A percentile compares a stretch with the other conserved stretches of the same genome.
Evolutionary conservation across 2,113 vertebrate genomes (phyloP).

Genomic region (Cinclus cinclus): DNA sequence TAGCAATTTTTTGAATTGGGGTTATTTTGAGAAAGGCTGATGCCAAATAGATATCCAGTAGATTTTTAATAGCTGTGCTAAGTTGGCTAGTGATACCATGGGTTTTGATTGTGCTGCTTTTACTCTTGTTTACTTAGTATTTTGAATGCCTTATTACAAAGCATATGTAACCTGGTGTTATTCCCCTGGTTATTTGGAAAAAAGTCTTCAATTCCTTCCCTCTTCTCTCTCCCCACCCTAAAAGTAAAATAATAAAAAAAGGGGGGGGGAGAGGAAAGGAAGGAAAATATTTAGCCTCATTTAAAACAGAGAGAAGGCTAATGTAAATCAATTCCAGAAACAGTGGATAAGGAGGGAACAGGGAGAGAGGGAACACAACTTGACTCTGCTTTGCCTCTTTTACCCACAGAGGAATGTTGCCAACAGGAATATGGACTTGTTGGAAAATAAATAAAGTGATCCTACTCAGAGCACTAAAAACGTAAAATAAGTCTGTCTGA

Average conservation of each 20-base stretch:
- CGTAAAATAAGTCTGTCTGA: not conserved
- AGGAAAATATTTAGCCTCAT: not conserved
- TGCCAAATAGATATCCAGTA: not conserved
- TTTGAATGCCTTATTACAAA: not conserved
- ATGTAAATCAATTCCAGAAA: constrained; percentile 29
- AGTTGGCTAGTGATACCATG: not conserved
- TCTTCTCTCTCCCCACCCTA: not conserved
- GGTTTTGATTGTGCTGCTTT: not conserved
- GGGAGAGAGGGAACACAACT: not conserved
- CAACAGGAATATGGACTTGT: not conserved
- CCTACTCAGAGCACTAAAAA: not conserved
- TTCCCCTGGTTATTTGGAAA: not conserved
- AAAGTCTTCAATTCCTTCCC: not conserved
- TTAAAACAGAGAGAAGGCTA: not conserved
- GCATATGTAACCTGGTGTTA: not conserved
- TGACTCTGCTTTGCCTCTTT: not conserved
- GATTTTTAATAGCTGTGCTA: not conserved
- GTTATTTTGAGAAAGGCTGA: not conserved
- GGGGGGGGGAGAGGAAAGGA: rapidly evolving
- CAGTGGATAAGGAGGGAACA: not conserved
- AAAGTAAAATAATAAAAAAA: not conserved
- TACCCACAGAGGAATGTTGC: not conserved
- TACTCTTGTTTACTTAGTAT: not conserved
- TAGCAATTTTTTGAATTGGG: not conserved
- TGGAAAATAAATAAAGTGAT: constrained; percentile 1